Evolutionary conservation across 2,113 vertebrate species (phyloP), one percentile per base, ranked within the genome.

Genomic region (Nestor notabilis): DNA sequence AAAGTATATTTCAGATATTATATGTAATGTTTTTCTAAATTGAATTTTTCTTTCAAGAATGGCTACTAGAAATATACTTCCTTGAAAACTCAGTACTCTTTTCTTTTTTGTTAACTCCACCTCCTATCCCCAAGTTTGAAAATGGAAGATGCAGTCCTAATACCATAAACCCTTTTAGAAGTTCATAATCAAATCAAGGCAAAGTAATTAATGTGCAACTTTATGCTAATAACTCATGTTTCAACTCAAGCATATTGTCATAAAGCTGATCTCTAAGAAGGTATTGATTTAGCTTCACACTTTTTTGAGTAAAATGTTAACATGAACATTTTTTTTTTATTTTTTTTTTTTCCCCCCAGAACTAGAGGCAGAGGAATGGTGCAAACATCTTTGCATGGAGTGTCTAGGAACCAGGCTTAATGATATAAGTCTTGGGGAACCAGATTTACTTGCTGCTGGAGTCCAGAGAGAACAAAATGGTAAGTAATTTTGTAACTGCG

Each of bases 351-450:
- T 53, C 39, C n/a, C 96, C 65, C 17, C 98, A 99, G 99, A 99
- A 97, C 98, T 99, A 96, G 99, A 99, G 96, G 99, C 99, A 4
- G 99, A 99, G 96, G 99, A 99, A 87, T 99, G 99, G 99, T 99
- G 99, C 96, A 99, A 99, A 91, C 99, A 99, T 90, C 98, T 99
- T 91, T 99, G 99, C 87, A 97, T 99, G 98, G 99, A 99, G 97
- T 99, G 99, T 94, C 98, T 99, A 95, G 99, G 99, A 97, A 99
- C 98, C 91, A 98, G 99, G 71, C 98, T 99, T 84, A 99, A 99
- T 95, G 99, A 99, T 97, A 99, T 99, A 98, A 99, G 99, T 97
- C 99, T 99, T 29, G 99, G 99, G 56, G 99, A 99, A 90, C 99
- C 99, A 24, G 99, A 99, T 98, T 99, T 99, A 84, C 98, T 99